phyloP scores from a whole-genome alignment of 2,113 vertebrate species.

The Panurus biarmicus region DNA sequence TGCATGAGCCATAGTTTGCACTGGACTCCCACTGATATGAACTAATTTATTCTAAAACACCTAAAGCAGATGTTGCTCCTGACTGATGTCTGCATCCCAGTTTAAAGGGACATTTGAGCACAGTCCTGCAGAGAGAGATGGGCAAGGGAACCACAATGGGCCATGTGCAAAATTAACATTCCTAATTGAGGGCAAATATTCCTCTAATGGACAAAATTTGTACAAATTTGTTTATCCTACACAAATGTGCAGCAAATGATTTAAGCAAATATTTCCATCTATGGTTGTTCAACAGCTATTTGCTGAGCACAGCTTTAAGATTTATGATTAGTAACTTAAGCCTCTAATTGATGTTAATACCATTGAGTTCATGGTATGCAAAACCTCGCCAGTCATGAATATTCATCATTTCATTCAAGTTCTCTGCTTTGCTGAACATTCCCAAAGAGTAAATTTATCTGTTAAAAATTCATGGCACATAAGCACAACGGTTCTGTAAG shows the following conservation, averaged over 20 bases:
- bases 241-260: not conserved
- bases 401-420: not conserved
- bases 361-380: not conserved
- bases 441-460: not conserved
- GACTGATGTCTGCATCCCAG: not conserved
- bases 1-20: not conserved
- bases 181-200: not conserved
- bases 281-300: not conserved
- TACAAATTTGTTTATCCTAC: not conserved
- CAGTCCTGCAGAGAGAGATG: not conserved
- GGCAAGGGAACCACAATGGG: not conserved
- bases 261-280: not conserved
- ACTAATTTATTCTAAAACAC: not conserved
- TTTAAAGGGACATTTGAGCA: not conserved
- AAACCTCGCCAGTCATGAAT: not conserved
- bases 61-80: not conserved
- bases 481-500: not conserved
- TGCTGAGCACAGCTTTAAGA: not conserved
- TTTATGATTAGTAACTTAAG: not conserved
- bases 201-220: not conserved
- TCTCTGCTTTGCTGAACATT: not conserved
- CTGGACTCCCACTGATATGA: not conserved
- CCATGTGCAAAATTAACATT: not conserved
- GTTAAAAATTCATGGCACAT: not conserved
- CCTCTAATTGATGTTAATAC: not conserved